Conservation (phyloP, 2,113 vertebrate genomes). For the Nothobranchius furzeri region DNA sequence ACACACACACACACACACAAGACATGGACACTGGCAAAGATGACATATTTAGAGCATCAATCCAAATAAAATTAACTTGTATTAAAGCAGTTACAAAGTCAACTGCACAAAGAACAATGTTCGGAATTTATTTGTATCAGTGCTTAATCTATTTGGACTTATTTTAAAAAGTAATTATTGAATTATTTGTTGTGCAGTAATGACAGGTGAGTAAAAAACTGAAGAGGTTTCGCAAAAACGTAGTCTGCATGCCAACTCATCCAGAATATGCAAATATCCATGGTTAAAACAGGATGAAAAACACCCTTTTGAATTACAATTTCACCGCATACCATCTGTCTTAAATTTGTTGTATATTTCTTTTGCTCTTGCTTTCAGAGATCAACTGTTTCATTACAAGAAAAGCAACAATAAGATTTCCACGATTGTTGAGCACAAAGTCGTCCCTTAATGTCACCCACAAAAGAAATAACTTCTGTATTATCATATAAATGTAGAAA, state of each 20-base stretch:
- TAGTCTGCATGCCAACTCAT: background rate
- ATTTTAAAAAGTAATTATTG: too few relatives aligned
- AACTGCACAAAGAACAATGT: too few relatives aligned
- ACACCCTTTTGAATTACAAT: background rate
- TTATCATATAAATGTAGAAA: slow-evolving; percentile 25
- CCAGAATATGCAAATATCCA: background rate
- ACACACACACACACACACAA: too few relatives aligned
- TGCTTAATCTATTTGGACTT: too few relatives aligned
- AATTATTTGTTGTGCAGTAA: background rate
- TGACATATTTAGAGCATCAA: too few relatives aligned
- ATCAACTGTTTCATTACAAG: background rate
- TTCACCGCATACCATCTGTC: background rate
- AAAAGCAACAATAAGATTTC: background rate
- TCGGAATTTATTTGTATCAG: too few relatives aligned
- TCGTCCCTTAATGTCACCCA: background rate
- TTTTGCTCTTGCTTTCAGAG: background rate
- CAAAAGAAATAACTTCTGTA: slow-evolving; percentile 3
- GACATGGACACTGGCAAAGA: too few relatives aligned
- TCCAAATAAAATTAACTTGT: too few relatives aligned
- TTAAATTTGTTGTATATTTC: background rate
- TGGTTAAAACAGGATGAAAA: background rate
- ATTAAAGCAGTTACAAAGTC: too few relatives aligned
- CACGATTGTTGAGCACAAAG: slow-evolving; percentile 1
- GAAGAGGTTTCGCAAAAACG: background rate
- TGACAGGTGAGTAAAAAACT: background rate